A percentile compares a stretch with the other conserved stretches of the same genome.
These are phyloP conservation scores for Ecliptopera silaceata DNA, from an alignment of 2,888 invertebrate species.

Conservation along the genomic window DNA sequence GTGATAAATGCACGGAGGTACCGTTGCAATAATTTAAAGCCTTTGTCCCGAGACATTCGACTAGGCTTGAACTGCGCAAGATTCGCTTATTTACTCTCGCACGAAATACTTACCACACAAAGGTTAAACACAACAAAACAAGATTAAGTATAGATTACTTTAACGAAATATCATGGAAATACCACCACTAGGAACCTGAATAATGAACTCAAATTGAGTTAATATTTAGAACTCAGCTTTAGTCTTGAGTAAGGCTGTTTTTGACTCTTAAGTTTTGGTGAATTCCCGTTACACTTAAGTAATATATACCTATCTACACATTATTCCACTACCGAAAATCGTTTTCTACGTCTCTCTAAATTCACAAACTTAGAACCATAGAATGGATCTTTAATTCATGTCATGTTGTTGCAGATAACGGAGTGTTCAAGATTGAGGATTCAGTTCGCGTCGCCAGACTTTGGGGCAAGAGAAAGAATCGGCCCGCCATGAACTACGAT, in stretches of 20 bases:
- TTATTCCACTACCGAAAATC: conserved; percentile 6
- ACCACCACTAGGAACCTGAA: neutral
- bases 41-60: conserved; percentile 25
- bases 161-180: neutral
- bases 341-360: conserved; percentile 38
- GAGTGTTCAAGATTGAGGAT: conserved; percentile 99
- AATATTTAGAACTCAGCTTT: too few relatives aligned
- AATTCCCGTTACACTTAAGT: conserved; percentile 6
- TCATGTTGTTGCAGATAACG: conserved; percentile 83
- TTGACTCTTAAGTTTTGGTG: neutral
- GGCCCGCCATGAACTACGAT: conserved; percentile 99
- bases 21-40: conserved; percentile 11
- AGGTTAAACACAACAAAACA: conserved; percentile 2
- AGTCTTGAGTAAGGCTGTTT: too few relatives aligned
- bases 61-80: conserved; percentile 3
- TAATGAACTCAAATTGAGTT: too few relatives aligned
- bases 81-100: neutral
- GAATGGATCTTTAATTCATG: conserved; percentile 63
- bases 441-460: conserved; percentile 97
- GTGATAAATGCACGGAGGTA: neutral
- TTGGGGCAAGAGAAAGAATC: conserved; percentile 99
- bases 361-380: conserved; percentile 25
- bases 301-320: too few relatives aligned
- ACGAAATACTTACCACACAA: conserved; percentile 14
- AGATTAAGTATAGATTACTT: neutral